Evolutionary conservation across 2,888 invertebrate species (phyloP).

Genomic region (Aphodius sticticus): DNA sequence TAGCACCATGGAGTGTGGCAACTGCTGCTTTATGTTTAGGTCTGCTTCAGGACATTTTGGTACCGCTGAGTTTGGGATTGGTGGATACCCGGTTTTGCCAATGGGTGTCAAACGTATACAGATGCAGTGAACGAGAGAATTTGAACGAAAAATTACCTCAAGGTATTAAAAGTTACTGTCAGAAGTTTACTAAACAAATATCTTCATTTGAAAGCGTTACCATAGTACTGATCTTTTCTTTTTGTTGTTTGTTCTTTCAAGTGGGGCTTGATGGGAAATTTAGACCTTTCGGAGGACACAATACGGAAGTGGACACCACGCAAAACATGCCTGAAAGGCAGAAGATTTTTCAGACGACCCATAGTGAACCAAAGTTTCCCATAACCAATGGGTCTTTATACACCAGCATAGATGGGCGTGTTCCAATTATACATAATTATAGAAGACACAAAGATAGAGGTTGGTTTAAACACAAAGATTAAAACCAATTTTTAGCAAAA

Average conservation of each 20-base stretch:
- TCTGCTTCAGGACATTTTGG: constrained; percentile 64
- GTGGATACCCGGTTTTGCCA: constrained; percentile 66
- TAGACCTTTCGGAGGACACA: constrained; percentile 63
- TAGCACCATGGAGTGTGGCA: constrained; percentile 64
- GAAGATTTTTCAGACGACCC: constrained; percentile 53
- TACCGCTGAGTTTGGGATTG: constrained; percentile 66
- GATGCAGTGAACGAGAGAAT: constrained; percentile 51
- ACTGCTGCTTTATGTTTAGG: constrained; percentile 66
- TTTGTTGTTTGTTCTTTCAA: constrained; percentile 40
- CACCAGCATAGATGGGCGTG: constrained; percentile 61
- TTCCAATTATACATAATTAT: constrained; percentile 64
- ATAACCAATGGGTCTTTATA: constrained; percentile 68
- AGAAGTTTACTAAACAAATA: background rate
- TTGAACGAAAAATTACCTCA: constrained; percentile 59
- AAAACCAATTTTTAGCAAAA: background rate
- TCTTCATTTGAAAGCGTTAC: background rate
- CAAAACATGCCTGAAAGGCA: constrained; percentile 52
- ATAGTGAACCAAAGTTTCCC: constrained; percentile 66
- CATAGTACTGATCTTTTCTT: background rate
- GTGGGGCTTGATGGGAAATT: constrained; percentile 69
- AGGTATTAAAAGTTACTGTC: constrained; percentile 47
- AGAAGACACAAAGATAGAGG: constrained; percentile 55
- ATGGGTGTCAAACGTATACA: constrained; percentile 65
- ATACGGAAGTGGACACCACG: constrained; percentile 55
- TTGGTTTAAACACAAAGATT: constrained; percentile 15